phyloP scores from a whole-genome alignment of 2,888 invertebrate genomes.

The Nowickia ferox region DNA sequence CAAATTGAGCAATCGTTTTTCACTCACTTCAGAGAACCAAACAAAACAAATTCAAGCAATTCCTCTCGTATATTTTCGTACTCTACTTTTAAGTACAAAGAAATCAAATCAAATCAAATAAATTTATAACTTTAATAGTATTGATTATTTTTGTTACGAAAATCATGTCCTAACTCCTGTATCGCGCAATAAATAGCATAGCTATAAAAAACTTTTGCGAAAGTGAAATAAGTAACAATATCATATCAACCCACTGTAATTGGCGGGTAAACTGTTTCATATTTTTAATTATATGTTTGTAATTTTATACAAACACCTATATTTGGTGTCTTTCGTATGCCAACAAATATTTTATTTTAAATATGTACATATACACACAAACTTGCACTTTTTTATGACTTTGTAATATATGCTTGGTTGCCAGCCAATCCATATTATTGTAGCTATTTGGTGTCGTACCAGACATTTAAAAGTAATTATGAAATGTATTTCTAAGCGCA shows the following conservation, averaged over 20 bases:
- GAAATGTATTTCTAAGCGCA: not conserved
- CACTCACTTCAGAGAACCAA: too few species aligned
- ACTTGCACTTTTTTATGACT: not conserved
- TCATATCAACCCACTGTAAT: not conserved
- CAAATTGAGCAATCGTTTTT: too few species aligned
- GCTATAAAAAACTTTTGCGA: too few species aligned
- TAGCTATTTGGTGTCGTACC: not conserved
- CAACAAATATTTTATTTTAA: not conserved
- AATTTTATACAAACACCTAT: not conserved
- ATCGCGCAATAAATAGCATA: too few species aligned
- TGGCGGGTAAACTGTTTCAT: not conserved
- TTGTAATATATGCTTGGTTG: not conserved
- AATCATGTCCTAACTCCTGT: too few species aligned
- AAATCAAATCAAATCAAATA: too few species aligned
- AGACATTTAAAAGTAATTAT: slow-evolving; percentile 44
- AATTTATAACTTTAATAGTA: too few species aligned
- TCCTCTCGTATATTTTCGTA: too few species aligned
- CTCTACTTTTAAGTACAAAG: too few species aligned
- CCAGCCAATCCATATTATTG: not conserved
- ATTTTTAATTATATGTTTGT: not conserved
- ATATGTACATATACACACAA: not conserved
- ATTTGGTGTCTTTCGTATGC: not conserved
- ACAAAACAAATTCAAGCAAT: too few species aligned
- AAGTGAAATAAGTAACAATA: not conserved
- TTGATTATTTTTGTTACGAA: too few species aligned